These are phyloP conservation scores for Cyrtorhinus lividipennis DNA, from an alignment of 1,140 invertebrate species.

Conservation along the genomic window DNA sequence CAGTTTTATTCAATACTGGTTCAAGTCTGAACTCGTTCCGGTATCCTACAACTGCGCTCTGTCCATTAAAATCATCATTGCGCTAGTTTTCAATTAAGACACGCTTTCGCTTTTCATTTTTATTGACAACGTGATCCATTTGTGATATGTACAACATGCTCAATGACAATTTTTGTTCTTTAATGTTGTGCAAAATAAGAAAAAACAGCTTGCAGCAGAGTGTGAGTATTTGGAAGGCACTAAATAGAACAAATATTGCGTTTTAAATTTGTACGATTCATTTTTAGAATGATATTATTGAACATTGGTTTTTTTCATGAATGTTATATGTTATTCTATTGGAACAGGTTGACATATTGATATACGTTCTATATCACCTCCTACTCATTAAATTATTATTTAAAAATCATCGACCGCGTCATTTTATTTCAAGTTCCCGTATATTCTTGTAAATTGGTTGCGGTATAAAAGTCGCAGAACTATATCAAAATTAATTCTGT, in stretches of 20 bases:
- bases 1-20: too few relatives aligned
- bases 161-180: not conserved
- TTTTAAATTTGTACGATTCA: not conserved
- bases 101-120: not conserved
- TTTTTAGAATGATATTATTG: not conserved
- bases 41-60: too few relatives aligned
- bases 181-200: not conserved
- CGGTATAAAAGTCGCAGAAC: too few relatives aligned
- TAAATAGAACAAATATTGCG: not conserved
- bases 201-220: not conserved
- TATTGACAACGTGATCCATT: not conserved
- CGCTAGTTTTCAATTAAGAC: too few relatives aligned
- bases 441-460: too few relatives aligned
- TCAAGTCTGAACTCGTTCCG: too few relatives aligned
- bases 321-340: constrained; percentile 8
- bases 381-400: constrained; percentile 3
- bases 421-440: too few relatives aligned
- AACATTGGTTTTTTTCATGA: not conserved
- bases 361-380: not conserved
- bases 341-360: not conserved
- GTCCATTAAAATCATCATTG: too few relatives aligned
- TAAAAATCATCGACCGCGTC: too few relatives aligned
- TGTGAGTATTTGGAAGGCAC: not conserved
- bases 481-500: too few relatives aligned
- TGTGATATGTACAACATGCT: not conserved